Conservation (phyloP, 1,140 invertebrate genomes). For the Brachystomella parvula region DNA sequence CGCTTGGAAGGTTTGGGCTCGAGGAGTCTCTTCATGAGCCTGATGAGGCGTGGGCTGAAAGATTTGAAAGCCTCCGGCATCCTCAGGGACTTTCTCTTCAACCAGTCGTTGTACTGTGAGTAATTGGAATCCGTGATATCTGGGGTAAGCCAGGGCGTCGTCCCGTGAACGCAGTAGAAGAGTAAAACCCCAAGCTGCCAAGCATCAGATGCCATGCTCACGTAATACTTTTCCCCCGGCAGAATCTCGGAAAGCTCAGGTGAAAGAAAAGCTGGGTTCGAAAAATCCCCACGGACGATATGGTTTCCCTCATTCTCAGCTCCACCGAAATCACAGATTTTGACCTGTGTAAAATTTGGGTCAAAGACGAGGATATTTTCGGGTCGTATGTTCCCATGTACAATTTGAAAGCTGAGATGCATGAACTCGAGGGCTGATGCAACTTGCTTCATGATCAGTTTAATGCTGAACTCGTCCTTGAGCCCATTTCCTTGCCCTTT, state of each 20-base stretch:
- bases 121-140: conserved; percentile 57
- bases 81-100: conserved; percentile 60
- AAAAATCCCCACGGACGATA: conserved; percentile 49
- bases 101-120: conserved; percentile 61
- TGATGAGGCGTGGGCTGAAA: conserved; percentile 57
- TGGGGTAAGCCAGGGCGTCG: conserved; percentile 67
- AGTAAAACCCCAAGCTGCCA: conserved; percentile 70
- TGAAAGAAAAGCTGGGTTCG: conserved; percentile 59
- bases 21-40: conserved; percentile 62
- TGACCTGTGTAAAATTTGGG: conserved; percentile 57
- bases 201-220: conserved; percentile 52
- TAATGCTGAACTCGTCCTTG: conserved; percentile 56
- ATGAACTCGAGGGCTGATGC: conserved; percentile 71
- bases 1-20: conserved; percentile 65
- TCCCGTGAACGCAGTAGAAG: conserved; percentile 63
- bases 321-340: conserved; percentile 73
- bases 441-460: conserved; percentile 56
- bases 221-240: conserved; percentile 26
- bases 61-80: conserved; percentile 55
- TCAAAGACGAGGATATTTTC: conserved; percentile 67
- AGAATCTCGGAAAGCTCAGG: conserved; percentile 55
- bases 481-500: conserved; percentile 40
- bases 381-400: conserved; percentile 65
- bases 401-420: conserved; percentile 60
- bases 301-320: conserved; percentile 60